A percentile compares a stretch with the other conserved stretches of the same genome.
phyloP scores from a whole-genome alignment of 2,113 vertebrate species.

The Notarius lentiginosus region DNA sequence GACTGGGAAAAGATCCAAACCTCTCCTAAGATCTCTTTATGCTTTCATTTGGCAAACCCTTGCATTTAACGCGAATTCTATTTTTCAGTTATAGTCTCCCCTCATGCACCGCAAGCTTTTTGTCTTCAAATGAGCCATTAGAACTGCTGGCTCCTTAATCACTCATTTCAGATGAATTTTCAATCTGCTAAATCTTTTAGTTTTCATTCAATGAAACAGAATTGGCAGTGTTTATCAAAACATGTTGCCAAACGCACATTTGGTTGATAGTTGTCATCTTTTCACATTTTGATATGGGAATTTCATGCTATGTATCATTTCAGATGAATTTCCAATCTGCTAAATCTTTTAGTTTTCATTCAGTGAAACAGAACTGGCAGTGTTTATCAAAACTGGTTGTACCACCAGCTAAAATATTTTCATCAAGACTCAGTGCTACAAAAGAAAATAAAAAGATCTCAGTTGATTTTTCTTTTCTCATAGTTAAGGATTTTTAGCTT shows the following conservation, averaged over 20 bases:
- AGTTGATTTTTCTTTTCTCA: background rate
- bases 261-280: background rate
- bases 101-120: constrained; percentile 35
- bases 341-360: background rate
- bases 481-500: background rate
- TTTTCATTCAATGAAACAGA: background rate
- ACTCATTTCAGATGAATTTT: background rate
- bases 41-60: constrained; percentile 45
- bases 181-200: background rate
- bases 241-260: background rate
- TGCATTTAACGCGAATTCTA: constrained; percentile 37
- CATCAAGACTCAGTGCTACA: background rate
- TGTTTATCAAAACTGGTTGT: background rate
- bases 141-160: constrained; percentile 2
- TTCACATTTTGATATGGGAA: background rate
- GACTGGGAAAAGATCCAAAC: constrained; percentile 40
- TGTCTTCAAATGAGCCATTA: background rate
- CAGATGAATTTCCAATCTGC: background rate
- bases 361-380: background rate
- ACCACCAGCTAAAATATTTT: background rate
- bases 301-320: background rate
- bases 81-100: constrained; percentile 40
- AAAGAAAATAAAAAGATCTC: background rate
- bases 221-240: background rate
- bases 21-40: constrained; percentile 33